Evolutionary conservation across 2,113 vertebrate species (phyloP).

Genomic region (Megaleporinus macrocephalus): DNA sequence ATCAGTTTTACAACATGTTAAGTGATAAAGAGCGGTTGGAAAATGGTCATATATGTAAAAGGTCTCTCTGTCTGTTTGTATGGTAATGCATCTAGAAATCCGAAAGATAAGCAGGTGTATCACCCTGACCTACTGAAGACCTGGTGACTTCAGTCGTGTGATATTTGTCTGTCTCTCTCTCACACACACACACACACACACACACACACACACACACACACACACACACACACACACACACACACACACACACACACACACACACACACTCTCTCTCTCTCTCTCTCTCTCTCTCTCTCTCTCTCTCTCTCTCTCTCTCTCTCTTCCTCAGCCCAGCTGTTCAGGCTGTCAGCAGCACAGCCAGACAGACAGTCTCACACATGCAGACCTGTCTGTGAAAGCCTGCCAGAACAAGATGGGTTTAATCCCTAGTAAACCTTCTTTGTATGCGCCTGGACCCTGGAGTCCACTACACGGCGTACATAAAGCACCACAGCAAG

Average conservation of each 20-base stretch:
- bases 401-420: not conserved
- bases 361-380: slow-evolving; percentile 53
- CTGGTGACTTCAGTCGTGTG: slow-evolving; percentile 37
- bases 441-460: not conserved
- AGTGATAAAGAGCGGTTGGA: not conserved
- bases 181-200: slow-evolving; percentile 15
- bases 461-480: not conserved
- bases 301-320: not conserved
- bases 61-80: not conserved
- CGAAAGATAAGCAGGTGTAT: slow-evolving; percentile 38
- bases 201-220: slow-evolving; percentile 9
- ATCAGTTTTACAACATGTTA: too few species aligned
- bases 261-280: slow-evolving; percentile 31
- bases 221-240: not conserved
- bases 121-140: slow-evolving; percentile 54
- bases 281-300: slow-evolving; percentile 1
- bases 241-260: slow-evolving; percentile 28
- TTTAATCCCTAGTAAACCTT: not conserved
- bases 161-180: slow-evolving; percentile 46
- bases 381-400: not conserved
- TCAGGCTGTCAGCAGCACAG: slow-evolving; percentile 62
- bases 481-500: not conserved
- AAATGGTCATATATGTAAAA: not conserved
- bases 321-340: slow-evolving; percentile 61
- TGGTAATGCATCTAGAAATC: not conserved